phyloP scores from a whole-genome alignment of 2,888 invertebrate species.

The Hemithea aestivaria region DNA sequence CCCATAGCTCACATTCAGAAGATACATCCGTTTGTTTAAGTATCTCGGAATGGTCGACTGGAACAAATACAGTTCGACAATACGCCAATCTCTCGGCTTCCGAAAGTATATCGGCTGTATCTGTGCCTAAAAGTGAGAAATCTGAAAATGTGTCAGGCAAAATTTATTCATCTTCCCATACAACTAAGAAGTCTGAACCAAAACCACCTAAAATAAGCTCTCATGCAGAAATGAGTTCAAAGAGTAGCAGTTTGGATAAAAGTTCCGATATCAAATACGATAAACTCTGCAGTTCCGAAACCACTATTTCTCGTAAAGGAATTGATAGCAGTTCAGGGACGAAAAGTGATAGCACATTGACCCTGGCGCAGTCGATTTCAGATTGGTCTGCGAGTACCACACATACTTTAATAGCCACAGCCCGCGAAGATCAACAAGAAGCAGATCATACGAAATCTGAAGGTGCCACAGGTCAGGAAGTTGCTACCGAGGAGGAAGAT shows the following conservation, averaged over 20 bases:
- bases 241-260: conserved; percentile 80
- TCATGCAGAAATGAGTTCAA: conserved; percentile 75
- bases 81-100: conserved; percentile 87
- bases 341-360: conserved; percentile 88
- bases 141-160: conserved; percentile 76
- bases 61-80: conserved; percentile 90
- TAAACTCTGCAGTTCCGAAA: conserved; percentile 81
- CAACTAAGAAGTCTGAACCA: conserved; percentile 74
- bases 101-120: conserved; percentile 81
- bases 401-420: conserved; percentile 84
- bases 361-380: conserved; percentile 87
- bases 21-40: conserved; percentile 92
- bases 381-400: conserved; percentile 92
- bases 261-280: conserved; percentile 79
- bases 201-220: conserved; percentile 59
- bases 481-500: conserved; percentile 21
- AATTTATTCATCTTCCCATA: conserved; percentile 79
- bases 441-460: conserved; percentile 67
- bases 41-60: conserved; percentile 93
- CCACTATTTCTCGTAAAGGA: conserved; percentile 70
- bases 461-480: conserved; percentile 68
- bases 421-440: conserved; percentile 67
- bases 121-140: conserved; percentile 81
- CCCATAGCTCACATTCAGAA: conserved; percentile 90
- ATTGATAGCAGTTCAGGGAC: conserved; percentile 83